Evolutionary conservation across 2,113 vertebrate genomes (phyloP), one percentile per base, ranked within the genome.

Genomic region (Charina bottae): DNA sequence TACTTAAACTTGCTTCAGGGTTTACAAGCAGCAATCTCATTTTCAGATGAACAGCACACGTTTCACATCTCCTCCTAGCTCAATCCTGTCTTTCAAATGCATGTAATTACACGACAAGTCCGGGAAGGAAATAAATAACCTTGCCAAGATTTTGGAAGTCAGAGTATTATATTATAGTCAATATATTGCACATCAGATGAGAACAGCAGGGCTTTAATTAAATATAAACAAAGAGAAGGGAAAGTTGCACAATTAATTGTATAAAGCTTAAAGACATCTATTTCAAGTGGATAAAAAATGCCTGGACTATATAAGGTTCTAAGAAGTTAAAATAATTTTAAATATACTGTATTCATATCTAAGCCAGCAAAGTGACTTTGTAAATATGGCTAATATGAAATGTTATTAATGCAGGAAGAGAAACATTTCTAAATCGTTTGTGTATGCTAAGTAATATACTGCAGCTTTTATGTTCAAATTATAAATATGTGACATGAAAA

Each of bases 251-350:
- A 53, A 4, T 89, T 90, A 93, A 19, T 72, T 93, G 72, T 6
- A 6, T 33, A 86, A 26, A 46, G 12, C 62, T 49, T 23, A 83
- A 28, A 92, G 89, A 87, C 4, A 42, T 85, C 92, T 95, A 93
- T 93, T 96, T 96, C 93, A 94, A 93, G 93, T 37, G 91, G 92
- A 49, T 83, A 93, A 89, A 89, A 93, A 93, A 78, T 93, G 94
- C 54, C 33, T 94, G 17, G 83, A 23, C 64, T 87, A 78, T 5
- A 68, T 96, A 49, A 85, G 49, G 33, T 68, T 64, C 37, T 55
- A 93, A 89, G 54, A 21, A 19, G 93, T 92, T 11, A 12, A 46
- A 46, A 88, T 3, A 85, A n/a, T 49, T 33, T 33, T 85, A 83
- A 83, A 83, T 23, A 8, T 19, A 24, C 28, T 21, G 53, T 62